Evolutionary conservation across 1,140 invertebrate species (phyloP).

Genomic region (Atta colombica): DNA sequence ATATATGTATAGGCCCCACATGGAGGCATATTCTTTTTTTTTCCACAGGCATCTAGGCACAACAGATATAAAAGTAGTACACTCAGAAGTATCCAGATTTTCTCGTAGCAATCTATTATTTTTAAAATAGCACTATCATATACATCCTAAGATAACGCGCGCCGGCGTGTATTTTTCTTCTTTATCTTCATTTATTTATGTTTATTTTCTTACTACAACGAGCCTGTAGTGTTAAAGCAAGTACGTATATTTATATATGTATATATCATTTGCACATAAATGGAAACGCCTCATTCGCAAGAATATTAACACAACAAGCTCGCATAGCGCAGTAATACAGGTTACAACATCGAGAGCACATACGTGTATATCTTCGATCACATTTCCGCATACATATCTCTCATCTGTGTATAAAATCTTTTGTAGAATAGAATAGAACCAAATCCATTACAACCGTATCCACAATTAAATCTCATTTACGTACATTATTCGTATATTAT

Average conservation of each 20-base stretch:
- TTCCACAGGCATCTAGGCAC: conserved; percentile 80
- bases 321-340: conserved; percentile 64
- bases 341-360: conserved; percentile 71
- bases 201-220: conserved; percentile 65
- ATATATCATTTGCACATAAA: conserved; percentile 73
- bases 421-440: conserved; percentile 60
- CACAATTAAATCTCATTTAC: conserved; percentile 47
- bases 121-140: conserved; percentile 78
- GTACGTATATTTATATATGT: conserved; percentile 70
- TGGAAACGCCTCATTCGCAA: conserved; percentile 69
- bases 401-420: conserved; percentile 65
- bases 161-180: conserved; percentile 59
- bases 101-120: conserved; percentile 72
- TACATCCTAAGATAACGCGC: conserved; percentile 75
- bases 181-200: conserved; percentile 34
- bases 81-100: conserved; percentile 74
- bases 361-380: conserved; percentile 58
- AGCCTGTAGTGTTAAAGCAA: conserved; percentile 75
- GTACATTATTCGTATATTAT: conserved; percentile 59
- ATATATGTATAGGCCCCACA: conserved; percentile 33
- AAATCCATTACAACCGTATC: conserved; percentile 49
- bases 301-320: conserved; percentile 72
- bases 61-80: conserved; percentile 80
- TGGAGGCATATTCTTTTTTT: conserved; percentile 55
- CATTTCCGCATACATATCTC: conserved; percentile 33